Percentiles rank a stretch among this genome's conserved stretches.
Conservation (phyloP, 2,113 vertebrate species). For the Protomyctophum bolini region DNA sequence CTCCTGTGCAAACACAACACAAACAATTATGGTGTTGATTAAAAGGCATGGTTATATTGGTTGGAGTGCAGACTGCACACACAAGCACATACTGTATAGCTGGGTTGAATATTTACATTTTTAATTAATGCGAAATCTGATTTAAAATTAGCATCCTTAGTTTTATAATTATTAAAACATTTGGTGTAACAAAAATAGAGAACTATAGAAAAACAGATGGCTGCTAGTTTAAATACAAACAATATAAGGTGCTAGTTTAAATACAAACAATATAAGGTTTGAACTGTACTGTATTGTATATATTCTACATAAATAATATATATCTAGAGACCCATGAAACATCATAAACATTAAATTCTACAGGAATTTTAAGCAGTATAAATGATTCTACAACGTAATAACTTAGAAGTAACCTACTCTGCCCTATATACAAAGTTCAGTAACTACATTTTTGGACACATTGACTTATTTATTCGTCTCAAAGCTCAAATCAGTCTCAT, state of each 20-base stretch:
- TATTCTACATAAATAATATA: background rate
- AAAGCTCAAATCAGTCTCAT: too few relatives aligned
- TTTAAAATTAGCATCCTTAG: slow-evolving; percentile 1
- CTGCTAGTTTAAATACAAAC: background rate
- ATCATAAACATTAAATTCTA: background rate
- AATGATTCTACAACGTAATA: background rate
- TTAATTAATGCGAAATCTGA: slow-evolving; percentile 13
- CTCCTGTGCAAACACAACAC: slow-evolving; percentile 76
- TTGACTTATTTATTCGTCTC: too few relatives aligned
- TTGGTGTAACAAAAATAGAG: background rate
- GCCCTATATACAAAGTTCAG: too few relatives aligned
- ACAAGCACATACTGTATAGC: background rate
- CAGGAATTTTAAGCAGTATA: background rate
- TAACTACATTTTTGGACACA: too few relatives aligned
- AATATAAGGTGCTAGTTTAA: background rate
- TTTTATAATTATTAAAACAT: slow-evolving; percentile 1
- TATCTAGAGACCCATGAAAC: background rate
- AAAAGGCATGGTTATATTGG: slow-evolving; percentile 72
- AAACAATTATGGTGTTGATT: slow-evolving; percentile 78
- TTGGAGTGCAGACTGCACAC: slow-evolving; percentile 31
- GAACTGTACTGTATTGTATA: background rate
- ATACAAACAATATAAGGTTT: background rate
- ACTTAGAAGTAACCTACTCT: too few relatives aligned
- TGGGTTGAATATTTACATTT: slow-evolving; percentile 20
- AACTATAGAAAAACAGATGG: background rate